phyloP scores from a whole-genome alignment of 2,888 invertebrate species.

The Stegana nigrithorax region DNA sequence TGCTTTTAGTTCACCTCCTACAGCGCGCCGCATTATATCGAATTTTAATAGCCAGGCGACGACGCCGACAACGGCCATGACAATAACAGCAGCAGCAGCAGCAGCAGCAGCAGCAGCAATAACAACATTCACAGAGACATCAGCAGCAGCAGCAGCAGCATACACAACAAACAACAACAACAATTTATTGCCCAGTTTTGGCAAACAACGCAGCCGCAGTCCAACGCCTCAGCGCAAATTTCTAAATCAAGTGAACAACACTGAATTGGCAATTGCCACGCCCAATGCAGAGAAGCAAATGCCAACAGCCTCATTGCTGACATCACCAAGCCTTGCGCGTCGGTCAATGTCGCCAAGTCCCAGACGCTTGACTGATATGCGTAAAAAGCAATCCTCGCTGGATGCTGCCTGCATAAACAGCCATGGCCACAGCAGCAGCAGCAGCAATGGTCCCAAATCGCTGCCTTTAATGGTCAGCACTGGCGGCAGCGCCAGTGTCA shows the following conservation, averaged over 20 bases:
- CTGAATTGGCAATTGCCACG: slow-evolving; percentile 11
- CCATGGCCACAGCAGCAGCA: background rate
- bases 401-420: slow-evolving; percentile 55
- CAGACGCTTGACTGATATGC: slow-evolving; percentile 63
- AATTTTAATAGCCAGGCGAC: slow-evolving; percentile 45
- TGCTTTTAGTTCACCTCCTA: slow-evolving; percentile 68
- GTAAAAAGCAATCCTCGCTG: slow-evolving; percentile 64
- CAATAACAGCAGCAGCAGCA: too few species aligned
- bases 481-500: background rate
- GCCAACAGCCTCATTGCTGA: slow-evolving; percentile 25
- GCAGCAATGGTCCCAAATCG: slow-evolving; percentile 51
- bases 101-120: slow-evolving; percentile 31
- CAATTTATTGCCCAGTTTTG: slow-evolving; percentile 24
- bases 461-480: slow-evolving; percentile 36
- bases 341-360: slow-evolving; percentile 69
- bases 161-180: slow-evolving; percentile 5
- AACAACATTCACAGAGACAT: slow-evolving; percentile 23
- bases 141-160: slow-evolving; percentile 11
- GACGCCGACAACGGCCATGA: too few species aligned
- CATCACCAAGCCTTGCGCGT: slow-evolving; percentile 57
- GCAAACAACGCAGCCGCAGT: slow-evolving; percentile 70
- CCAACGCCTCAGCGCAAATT: slow-evolving; percentile 71
- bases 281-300: background rate
- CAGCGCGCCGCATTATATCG: slow-evolving; percentile 60
- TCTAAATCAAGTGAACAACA: slow-evolving; percentile 57